Evolutionary conservation across 53 echinoderm and acorn worm species (phyloP), one percentile per base, ranked within the genome.

Genomic region (Stichopus horrens): DNA sequence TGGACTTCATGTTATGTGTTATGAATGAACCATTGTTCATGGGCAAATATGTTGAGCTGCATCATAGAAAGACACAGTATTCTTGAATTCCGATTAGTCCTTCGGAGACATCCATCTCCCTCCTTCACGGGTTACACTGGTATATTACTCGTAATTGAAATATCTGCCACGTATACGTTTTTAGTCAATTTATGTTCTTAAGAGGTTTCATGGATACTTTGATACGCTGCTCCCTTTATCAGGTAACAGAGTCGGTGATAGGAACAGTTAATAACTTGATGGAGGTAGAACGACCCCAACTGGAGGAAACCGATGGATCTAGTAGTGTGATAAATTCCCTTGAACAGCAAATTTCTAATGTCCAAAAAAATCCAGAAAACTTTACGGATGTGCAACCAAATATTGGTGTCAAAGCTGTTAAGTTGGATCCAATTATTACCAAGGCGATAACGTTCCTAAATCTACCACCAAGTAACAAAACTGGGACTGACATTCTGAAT

Each of bases 341-440:
- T 8, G 85, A 85, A 57, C 85, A 65, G 6, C 85, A 85, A 67
- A 52, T 85, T 3, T 85, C 85, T 7, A 85, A 66, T 52, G 9
- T 85, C n/a, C 85, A 85, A 16, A 9, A 85, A 85, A 68, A 65
- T 65, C 65, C 85, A 8, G 71, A 67, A 0, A 85, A 85, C 59
- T 85, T 66, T 18, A 85, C 85, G 52, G 85, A 85, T 14, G 18
- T 85, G 10, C 85, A 68, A 23, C 13, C 9, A 9, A 85, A 85
- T 67, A 67, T 85, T 67, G 85, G 85, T 11, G 85, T 85, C 0
- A 51, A 85, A 85, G 85, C 85, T 5, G 68, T 85, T 7, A 85
- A 68, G 51, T 21, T 85, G 4, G 68, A 85, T 53, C 66, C 85
- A 58, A 10, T 9, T 13, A 37, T 52, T 7, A 51, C 85, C 6